A percentile compares a stretch with the other conserved stretches of the same genome.
Evolutionary conservation across 2,113 vertebrate genomes (phyloP).

Genomic region (Isichthys henryi): DNA sequence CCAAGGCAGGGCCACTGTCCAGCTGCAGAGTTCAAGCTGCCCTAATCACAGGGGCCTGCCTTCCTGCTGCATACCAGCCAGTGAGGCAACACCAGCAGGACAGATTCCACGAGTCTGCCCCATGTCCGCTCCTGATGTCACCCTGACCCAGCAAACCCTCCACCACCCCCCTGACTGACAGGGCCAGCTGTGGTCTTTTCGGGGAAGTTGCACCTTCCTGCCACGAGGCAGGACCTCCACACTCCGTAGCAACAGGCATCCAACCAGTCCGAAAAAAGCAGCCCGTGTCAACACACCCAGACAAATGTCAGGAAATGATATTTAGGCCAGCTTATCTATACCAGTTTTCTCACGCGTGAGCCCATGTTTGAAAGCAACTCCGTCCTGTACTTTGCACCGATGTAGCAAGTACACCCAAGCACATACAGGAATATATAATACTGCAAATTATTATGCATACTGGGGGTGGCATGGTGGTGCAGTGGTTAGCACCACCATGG

Average conservation of each 20-base stretch:
- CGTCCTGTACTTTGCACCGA: neutral
- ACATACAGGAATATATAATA: neutral
- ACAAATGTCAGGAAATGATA: neutral
- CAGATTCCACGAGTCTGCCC: constrained; percentile 20
- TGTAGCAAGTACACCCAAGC: neutral
- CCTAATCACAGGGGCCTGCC: constrained; percentile 4
- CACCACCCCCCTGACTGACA: constrained; percentile 53
- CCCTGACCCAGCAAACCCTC: constrained; percentile 36
- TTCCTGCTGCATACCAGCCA: constrained; percentile 53
- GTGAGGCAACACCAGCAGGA: constrained; percentile 34
- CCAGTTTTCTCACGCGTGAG: neutral
- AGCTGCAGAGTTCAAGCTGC: constrained; percentile 9
- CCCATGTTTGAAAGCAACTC: neutral
- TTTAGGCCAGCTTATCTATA: neutral
- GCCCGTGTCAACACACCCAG: neutral
- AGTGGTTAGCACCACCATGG: no score
- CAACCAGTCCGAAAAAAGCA: constrained; percentile 66
- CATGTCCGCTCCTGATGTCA: constrained; percentile 40
- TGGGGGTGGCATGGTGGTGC: no score
- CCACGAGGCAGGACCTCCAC: constrained; percentile 27
- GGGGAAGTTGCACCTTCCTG: constrained; percentile 59
- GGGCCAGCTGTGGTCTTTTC: constrained; percentile 57
- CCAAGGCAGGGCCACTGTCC: neutral
- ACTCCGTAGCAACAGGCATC: constrained; percentile 63
- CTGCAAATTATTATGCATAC: neutral